A percentile compares a stretch with the other conserved stretches of the same genome.
These are phyloP conservation scores for Heteromormyrus szaboi DNA, from an alignment of 2,797 vertebrate species.

Conservation along the genomic window DNA sequence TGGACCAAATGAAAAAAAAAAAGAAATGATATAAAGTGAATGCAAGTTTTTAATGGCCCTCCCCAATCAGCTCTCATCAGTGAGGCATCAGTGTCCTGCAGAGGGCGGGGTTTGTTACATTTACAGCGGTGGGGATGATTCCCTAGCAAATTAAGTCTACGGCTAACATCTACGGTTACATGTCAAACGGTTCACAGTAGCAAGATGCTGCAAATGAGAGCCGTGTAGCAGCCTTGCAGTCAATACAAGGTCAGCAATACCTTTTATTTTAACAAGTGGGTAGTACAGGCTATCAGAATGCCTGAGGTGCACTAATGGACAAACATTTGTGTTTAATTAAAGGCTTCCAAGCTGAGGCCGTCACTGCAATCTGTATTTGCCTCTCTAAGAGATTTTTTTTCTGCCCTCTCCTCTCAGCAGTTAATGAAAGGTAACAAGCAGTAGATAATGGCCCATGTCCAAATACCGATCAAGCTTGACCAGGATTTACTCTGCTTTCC, in stretches of 20 bases:
- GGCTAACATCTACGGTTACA: not conserved
- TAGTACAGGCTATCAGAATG: not conserved
- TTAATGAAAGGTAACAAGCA: constrained; percentile 12
- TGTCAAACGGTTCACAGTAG: not conserved
- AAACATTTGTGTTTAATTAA: constrained; percentile 10
- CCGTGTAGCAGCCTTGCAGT: not conserved
- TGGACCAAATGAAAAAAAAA: not conserved
- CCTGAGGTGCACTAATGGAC: constrained; percentile 11
- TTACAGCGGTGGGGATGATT: not conserved
- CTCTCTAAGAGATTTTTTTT: not conserved
- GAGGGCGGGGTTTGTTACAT: not conserved
- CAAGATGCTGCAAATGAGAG: not conserved
- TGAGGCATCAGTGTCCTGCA: not conserved
- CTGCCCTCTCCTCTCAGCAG: not conserved
- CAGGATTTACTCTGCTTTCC: not conserved
- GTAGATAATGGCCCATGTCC: not conserved
- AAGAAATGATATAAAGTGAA: not conserved
- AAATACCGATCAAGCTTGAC: not conserved
- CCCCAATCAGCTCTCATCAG: not conserved
- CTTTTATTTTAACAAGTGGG: not conserved
- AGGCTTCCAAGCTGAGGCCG: not conserved
- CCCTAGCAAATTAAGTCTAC: not conserved
- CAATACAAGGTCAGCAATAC: not conserved
- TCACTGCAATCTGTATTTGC: not conserved
- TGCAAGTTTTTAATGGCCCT: not conserved